Percentiles rank a stretch among this genome's conserved stretches.
Evolutionary conservation across 2,888 invertebrate genomes (phyloP).

Genomic region (Drosophila acutilabella): DNA sequence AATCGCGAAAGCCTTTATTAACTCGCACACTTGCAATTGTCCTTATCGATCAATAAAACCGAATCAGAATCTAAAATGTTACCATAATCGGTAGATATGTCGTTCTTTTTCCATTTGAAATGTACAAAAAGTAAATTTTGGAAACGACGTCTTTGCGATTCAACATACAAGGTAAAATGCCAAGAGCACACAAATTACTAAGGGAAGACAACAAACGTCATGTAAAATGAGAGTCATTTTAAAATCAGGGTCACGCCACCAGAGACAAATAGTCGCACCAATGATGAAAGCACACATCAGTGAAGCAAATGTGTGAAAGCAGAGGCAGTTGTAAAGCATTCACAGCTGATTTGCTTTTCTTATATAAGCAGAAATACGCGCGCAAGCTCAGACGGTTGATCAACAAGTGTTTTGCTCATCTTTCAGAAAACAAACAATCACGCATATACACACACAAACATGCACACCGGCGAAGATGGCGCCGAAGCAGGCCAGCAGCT

Average conservation of each 20-base stretch:
- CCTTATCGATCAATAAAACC: no score
- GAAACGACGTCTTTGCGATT: no score
- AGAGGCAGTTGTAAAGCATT: background rate
- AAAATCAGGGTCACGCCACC: slow-evolving; percentile 29
- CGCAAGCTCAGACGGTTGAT: slow-evolving; percentile 30
- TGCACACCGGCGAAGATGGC: slow-evolving; percentile 13
- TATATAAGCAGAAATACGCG: slow-evolving; percentile 12
- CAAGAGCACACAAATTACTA: no score
- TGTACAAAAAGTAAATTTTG: no score
- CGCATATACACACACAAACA: slow-evolving; percentile 3
- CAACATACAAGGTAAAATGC: no score
- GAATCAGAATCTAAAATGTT: no score
- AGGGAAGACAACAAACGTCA: background rate
- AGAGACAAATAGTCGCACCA: slow-evolving; percentile 22
- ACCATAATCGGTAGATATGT: no score
- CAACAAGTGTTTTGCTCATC: slow-evolving; percentile 63
- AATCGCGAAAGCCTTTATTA: no score
- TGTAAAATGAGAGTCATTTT: slow-evolving; percentile 3
- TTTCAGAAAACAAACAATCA: slow-evolving; percentile 18
- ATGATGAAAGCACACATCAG: slow-evolving; percentile 59
- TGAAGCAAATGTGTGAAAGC: background rate
- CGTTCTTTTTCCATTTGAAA: no score
- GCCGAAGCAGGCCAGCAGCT: slow-evolving; percentile 17
- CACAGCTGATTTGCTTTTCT: slow-evolving; percentile 44
- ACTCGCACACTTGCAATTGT: no score